Percentiles rank a stretch among this genome's conserved stretches.
Conservation (phyloP, 2,888 invertebrate genomes). For the Nymphalis polychloros region DNA sequence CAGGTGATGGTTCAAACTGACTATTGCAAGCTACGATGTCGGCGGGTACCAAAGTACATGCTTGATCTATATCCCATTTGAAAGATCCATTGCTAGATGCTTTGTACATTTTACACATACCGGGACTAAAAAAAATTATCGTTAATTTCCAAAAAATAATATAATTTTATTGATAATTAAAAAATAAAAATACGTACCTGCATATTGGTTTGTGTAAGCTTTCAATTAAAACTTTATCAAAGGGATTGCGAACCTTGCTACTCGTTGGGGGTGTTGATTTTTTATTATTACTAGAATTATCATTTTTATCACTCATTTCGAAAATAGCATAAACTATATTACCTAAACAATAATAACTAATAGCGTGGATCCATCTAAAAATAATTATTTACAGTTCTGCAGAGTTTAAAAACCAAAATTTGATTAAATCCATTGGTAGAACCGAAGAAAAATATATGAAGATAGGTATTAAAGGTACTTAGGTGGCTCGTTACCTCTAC, state of each 20-base stretch:
- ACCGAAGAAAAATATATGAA: not conserved
- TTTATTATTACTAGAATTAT: slow-evolving; percentile 52
- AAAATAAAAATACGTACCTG: slow-evolving; percentile 74
- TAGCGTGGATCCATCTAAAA: not conserved
- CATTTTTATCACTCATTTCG: slow-evolving; percentile 73
- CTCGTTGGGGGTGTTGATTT: slow-evolving; percentile 70
- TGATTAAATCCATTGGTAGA: not conserved
- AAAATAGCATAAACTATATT: slow-evolving; percentile 58
- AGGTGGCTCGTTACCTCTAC: no score
- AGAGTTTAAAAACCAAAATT: not conserved
- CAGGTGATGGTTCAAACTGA: slow-evolving; percentile 83
- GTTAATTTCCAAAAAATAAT: not conserved
- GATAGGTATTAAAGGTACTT: no score
- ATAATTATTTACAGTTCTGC: not conserved
- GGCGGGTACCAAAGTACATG: slow-evolving; percentile 85
- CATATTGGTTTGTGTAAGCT: slow-evolving; percentile 86
- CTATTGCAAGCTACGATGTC: slow-evolving; percentile 85
- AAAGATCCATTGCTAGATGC: slow-evolving; percentile 64
- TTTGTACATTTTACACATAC: slow-evolving; percentile 79
- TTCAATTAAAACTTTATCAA: slow-evolving; percentile 84
- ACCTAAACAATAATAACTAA: slow-evolving; percentile 6
- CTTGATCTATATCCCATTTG: slow-evolving; percentile 86
- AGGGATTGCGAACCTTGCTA: slow-evolving; percentile 84
- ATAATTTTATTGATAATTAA: not conserved
- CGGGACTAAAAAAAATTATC: slow-evolving; percentile 57